Base-by-base conservation (phyloP, 2,888 invertebrate species). In the Eristalis intricaria region DNA sequence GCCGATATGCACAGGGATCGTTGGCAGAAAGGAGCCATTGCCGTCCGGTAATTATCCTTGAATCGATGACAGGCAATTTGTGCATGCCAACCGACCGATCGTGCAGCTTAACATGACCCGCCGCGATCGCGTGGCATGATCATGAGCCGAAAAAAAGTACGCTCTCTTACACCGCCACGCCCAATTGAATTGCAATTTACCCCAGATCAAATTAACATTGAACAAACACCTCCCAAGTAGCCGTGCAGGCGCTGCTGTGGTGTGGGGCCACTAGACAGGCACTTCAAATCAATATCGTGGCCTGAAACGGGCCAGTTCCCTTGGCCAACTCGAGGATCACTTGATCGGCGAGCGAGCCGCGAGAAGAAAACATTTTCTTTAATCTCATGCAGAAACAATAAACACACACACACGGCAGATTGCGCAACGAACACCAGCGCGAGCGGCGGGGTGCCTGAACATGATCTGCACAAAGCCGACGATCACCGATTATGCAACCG, bases 51-150 rank as follows among this genome's bases (percentile, higher is more conserved):
- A 87, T 87, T 87, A 87, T 84, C 84, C 84, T 76, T 76, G 79
- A 79, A 73, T 84, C 79, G 84, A 84, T 87, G 87, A 84, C 84
- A 87, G 76, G 87, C 83, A 87, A 87, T 87, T 87, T 87, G 87
- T 83, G 66, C 58, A 23, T 10, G 22, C 32, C 13, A 32, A 50
- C 64, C 38, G 66, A 74, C 60, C 50, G 75, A 87, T 84, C 84
- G 87, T 80, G 83, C 58, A 75, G 78, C 70, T 78, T 58, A 40
- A 75, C 86, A 77, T 73, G 26, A 71, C 74, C 64, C 82, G 1
- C 50, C n/a, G 61, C 29, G 78, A 86, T 83, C 71, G 56, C 50
- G 61, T 43, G 29, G 38, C 38, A 50, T 56, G 70, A 70, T 64
- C 69, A 64, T 75, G 66, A 70, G 69, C 64, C 26, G 8, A 22